A percentile compares a stretch with the other conserved stretches of the same genome.
phyloP scores from a whole-genome alignment of 2,113 vertebrate genomes.

The Onychorhynchus coronatus region DNA sequence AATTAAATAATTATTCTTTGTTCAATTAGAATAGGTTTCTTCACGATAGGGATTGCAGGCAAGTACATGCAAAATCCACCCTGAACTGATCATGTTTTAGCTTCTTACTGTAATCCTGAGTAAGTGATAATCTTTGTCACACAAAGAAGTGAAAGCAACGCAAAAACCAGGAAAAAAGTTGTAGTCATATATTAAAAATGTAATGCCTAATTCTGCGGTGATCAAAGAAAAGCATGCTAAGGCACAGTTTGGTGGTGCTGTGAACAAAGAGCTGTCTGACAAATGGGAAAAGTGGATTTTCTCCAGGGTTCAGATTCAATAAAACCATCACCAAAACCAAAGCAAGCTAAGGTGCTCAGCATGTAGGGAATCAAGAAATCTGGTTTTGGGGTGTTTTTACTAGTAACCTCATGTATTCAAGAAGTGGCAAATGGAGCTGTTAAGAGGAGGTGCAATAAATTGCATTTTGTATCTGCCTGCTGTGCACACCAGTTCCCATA shows the following conservation, averaged over 20 bases:
- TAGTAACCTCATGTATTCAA: background rate
- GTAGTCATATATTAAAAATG: background rate
- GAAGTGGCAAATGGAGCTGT: background rate
- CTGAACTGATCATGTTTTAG: background rate
- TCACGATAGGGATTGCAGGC: background rate
- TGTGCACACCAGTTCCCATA: rapidly evolving
- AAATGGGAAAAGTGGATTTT: background rate
- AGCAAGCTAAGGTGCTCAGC: background rate
- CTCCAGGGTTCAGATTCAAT: background rate
- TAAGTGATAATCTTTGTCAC: background rate
- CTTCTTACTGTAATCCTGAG: background rate
- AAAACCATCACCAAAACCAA: background rate
- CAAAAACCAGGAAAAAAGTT: background rate
- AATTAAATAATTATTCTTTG: constrained; percentile 62
- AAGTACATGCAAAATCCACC: background rate
- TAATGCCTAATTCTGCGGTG: background rate
- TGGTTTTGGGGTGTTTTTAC: background rate
- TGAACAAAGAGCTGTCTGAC: background rate
- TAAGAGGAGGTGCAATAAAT: background rate
- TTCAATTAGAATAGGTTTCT: constrained; percentile 34
- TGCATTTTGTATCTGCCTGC: background rate
- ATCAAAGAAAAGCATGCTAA: background rate
- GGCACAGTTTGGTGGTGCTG: background rate
- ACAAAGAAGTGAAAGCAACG: background rate
- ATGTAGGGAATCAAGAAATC: background rate